Percentiles rank a stretch among this genome's conserved stretches.
These are phyloP conservation scores for Leptobrachium leishanense DNA, from an alignment of 2,113 vertebrate genomes.

Conservation along the genomic window DNA sequence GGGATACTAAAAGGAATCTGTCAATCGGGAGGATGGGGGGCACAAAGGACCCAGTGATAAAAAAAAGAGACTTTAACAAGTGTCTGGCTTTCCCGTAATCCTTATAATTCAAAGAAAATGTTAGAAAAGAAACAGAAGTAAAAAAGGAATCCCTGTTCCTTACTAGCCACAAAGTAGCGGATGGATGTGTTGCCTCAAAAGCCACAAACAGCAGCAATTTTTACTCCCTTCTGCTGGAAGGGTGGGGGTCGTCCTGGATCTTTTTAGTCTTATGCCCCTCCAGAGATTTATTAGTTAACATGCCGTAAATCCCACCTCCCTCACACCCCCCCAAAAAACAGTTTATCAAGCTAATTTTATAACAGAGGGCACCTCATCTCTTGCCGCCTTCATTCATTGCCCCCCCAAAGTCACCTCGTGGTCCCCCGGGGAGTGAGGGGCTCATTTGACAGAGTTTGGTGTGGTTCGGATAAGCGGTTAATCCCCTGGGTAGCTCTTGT, in stretches of 20 bases:
- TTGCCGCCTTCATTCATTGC: constrained; percentile 50
- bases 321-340: constrained; percentile 21
- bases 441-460: constrained; percentile 74
- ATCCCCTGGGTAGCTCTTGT: constrained; percentile 80
- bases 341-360: constrained; percentile 54
- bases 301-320: constrained; percentile 47
- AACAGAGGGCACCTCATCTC: constrained; percentile 41
- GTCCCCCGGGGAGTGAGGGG: constrained; percentile 65
- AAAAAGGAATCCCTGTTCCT: too few species aligned
- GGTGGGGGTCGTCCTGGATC: too few species aligned
- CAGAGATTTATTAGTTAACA: constrained; percentile 56
- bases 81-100: too few species aligned
- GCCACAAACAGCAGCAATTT: background rate
- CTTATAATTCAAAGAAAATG: too few species aligned
- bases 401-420: constrained; percentile 69
- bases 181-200: background rate
- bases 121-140: too few species aligned
- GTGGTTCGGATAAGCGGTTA: constrained; percentile 71
- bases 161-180: background rate
- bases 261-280: constrained; percentile 1
- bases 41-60: too few species aligned
- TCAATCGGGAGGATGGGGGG: too few species aligned
- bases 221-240: background rate
- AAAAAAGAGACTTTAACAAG: too few species aligned
- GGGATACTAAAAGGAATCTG: background rate